Base-by-base conservation (phyloP, 2,888 invertebrate species). In the Linnaemya tessellans region DNA sequence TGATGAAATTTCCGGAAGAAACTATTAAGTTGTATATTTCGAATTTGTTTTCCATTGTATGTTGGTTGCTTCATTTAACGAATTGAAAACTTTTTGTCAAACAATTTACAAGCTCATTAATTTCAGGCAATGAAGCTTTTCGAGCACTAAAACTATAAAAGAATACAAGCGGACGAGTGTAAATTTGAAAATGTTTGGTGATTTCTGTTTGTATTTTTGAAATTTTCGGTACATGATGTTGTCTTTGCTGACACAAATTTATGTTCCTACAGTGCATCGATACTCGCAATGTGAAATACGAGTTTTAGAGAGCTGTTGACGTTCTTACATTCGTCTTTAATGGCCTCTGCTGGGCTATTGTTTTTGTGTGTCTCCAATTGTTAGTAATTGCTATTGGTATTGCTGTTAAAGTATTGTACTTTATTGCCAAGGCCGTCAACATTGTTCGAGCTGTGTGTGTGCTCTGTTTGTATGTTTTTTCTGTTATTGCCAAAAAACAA, bases 41-140 rank as follows among this genome's bases (percentile, higher is more conserved):
- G 65, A 58, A 58, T 65, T 73, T 73, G 49, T 65, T 80, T 56
- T 73, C 9, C n/a, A 9, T 51, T 41, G 22, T 10, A 15, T 20
- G 18, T 62, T 73, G 30, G 30, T n/a, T n/a, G 20, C 30, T 67
- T 35, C 20, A 67, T 51, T 41, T 49, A n/a, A 11, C 8, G 62
- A 70, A 70, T 20, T 49, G n/a, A 70, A 74, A 80, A 74, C 67
- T 80, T 74, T 38, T 74, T 51, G 73, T 75, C 70, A 70, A 54
- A 49, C 75, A 70, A 77, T 82, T 82, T 77, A 20, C 70, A 70
- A 56, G 62, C 64, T 81, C 81, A 81, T 81, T 81, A 75, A 20
- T 30, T 75, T 35, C 60, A 46, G 75, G 75, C 75, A 75, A 30
- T 70, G 68, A 75, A 43, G 56, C 56, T 35, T 35, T 25, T 30